These are phyloP conservation scores for Styela plicata DNA, from an alignment of 23 tunicate genomes.

Conservation along the genomic window DNA sequence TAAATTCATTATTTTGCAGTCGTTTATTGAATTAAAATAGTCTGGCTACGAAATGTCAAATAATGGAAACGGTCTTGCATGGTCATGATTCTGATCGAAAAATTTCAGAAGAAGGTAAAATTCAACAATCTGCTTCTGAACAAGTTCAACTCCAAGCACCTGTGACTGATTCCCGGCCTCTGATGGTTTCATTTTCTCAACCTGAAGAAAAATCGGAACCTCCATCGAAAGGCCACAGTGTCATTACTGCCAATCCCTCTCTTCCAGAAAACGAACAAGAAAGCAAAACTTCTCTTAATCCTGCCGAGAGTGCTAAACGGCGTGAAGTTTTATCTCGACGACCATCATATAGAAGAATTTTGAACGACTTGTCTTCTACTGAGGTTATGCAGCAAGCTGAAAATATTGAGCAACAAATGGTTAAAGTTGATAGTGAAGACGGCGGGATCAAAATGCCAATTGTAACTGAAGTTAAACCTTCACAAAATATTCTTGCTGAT, in stretches of 20 bases:
- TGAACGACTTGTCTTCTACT: conserved; percentile 11
- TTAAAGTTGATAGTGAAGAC: conserved; percentile 1
- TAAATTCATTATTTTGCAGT: too few relatives aligned
- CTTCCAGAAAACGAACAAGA: neutral
- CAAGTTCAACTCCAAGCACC: neutral
- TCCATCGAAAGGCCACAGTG: conserved; percentile 9
- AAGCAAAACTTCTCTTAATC: neutral
- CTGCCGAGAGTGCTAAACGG: conserved; percentile 42
- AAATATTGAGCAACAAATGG: neutral
- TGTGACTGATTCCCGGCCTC: neutral
- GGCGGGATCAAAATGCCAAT: neutral
- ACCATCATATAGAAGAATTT: conserved; percentile 49
- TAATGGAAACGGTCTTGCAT: neutral
- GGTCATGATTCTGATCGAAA: neutral
- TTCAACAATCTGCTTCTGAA: neutral
- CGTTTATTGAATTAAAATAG: neutral
- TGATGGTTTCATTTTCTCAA: conserved; percentile 3
- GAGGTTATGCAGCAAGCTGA: conserved; percentile 8
- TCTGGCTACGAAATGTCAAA: neutral
- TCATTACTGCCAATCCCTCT: neutral
- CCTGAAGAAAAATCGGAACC: neutral
- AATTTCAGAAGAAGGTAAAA: neutral
- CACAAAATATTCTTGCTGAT: neutral
- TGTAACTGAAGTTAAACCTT: conserved; percentile 2
- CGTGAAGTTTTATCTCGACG: conserved; percentile 49